Conservation (phyloP, 1,140 invertebrate species). For the Hypsibius dujardini region DNA sequence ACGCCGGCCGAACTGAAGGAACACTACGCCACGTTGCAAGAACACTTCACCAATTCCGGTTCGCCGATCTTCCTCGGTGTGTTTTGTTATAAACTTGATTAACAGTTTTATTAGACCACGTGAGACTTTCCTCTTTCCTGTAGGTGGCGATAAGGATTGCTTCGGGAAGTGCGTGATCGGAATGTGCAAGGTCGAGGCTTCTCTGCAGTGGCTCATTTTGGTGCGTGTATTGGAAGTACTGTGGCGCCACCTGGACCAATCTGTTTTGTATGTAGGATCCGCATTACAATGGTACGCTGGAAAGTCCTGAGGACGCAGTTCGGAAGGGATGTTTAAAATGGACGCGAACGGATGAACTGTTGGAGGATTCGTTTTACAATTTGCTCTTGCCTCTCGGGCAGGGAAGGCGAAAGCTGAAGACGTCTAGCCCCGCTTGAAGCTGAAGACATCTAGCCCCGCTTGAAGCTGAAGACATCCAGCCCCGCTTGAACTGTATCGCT, state of each 20-base stretch:
- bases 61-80: neutral
- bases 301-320: neutral
- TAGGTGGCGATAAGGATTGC: conserved; percentile 8
- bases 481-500: neutral
- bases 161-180: conserved; percentile 8
- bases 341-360: neutral
- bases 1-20: neutral
- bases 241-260: neutral
- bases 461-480: neutral
- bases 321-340: neutral
- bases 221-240: neutral
- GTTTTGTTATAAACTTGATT: neutral
- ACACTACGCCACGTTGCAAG: neutral
- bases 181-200: neutral
- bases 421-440: neutral
- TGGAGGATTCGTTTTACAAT: neutral
- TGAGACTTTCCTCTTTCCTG: neutral
- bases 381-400: neutral
- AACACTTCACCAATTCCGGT: neutral
- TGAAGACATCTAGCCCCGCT: neutral
- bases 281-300: neutral
- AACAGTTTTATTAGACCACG: neutral
- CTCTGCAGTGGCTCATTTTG: neutral
- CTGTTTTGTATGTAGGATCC: neutral
- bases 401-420: neutral